Evolutionary conservation across 1,140 invertebrate genomes (phyloP).

Genomic region (Phenacoccus solenopsis): DNA sequence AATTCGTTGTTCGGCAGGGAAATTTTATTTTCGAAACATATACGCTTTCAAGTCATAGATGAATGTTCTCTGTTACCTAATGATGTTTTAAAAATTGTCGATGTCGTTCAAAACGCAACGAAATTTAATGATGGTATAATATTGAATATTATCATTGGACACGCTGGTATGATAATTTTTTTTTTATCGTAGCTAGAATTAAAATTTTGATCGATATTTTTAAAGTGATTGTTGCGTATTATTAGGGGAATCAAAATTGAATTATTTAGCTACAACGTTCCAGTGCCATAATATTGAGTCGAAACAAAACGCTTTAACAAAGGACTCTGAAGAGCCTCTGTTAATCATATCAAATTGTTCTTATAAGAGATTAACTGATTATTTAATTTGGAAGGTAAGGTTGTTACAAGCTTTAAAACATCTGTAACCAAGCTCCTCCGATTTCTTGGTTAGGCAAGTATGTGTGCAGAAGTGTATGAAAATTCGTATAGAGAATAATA

Average conservation of each 20-base stretch:
- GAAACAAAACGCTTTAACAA: too few relatives aligned
- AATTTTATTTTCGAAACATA: not conserved
- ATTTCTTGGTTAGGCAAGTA: too few relatives aligned
- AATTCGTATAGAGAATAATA: too few relatives aligned
- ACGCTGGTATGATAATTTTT: not conserved
- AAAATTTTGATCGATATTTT: too few relatives aligned
- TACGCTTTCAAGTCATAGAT: not conserved
- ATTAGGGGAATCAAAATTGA: too few relatives aligned
- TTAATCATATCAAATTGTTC: not conserved
- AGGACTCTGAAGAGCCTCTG: not conserved
- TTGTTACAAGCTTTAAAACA: too few relatives aligned
- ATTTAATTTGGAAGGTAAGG: slow-evolving; percentile 6
- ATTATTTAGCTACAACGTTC: too few relatives aligned
- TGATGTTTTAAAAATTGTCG: not conserved
- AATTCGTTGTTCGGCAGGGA: not conserved
- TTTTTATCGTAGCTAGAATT: not conserved
- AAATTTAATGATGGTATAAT: not conserved
- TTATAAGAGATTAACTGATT: not conserved
- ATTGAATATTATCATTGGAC: not conserved
- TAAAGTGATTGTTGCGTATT: too few relatives aligned
- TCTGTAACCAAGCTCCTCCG: too few relatives aligned
- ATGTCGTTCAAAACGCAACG: not conserved
- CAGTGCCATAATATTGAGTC: too few relatives aligned
- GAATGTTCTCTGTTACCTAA: not conserved
- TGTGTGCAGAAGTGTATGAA: too few relatives aligned